Evolutionary conservation across 2,797 vertebrate species (phyloP).

Genomic region (Hoplostethus atlanticus): DNA sequence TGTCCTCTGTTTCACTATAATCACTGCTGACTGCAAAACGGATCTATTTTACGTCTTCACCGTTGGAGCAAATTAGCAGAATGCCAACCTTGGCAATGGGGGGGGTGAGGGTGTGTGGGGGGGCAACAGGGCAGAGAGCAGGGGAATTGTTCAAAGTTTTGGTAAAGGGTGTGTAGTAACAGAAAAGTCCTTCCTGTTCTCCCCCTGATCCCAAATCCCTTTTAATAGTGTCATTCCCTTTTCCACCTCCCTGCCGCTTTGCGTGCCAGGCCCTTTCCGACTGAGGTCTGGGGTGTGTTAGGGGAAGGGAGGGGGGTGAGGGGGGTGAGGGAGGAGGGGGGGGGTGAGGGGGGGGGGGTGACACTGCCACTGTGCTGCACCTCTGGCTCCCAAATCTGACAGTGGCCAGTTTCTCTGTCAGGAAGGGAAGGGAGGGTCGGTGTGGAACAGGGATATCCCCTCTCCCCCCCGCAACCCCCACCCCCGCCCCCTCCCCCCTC

Average conservation of each 20-base stretch:
- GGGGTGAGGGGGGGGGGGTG: background rate
- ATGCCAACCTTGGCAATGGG: background rate
- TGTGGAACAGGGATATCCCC: slow-evolving; percentile 61
- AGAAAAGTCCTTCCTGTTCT: slow-evolving; percentile 78
- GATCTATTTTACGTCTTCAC: background rate
- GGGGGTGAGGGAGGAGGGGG: background rate
- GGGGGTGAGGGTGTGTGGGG: background rate
- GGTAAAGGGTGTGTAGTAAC: slow-evolving; percentile 70
- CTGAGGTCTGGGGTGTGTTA: slow-evolving; percentile 41
- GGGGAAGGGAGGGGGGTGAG: slow-evolving; percentile 8
- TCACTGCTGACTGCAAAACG: slow-evolving; percentile 1
- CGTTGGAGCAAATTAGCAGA: background rate
- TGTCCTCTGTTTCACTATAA: background rate
- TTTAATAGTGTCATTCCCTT: slow-evolving; percentile 72
- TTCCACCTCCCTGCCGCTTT: slow-evolving; percentile 40
- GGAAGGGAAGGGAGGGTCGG: slow-evolving; percentile 63
- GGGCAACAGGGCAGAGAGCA: background rate
- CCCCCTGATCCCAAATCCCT: slow-evolving; percentile 61
- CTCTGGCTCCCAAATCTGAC: slow-evolving; percentile 33
- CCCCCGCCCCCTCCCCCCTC: background rate
- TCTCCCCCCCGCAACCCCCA: background rate
- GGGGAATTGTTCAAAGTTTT: slow-evolving; percentile 48
- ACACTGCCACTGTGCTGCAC: slow-evolving; percentile 40
- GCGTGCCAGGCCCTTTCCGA: slow-evolving; percentile 65
- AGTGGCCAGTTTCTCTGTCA: slow-evolving; percentile 37